A percentile compares a stretch with the other conserved stretches of the same genome.
Evolutionary conservation across 2,797 vertebrate species (phyloP).

Genomic region (Halcyon chelicuti): DNA sequence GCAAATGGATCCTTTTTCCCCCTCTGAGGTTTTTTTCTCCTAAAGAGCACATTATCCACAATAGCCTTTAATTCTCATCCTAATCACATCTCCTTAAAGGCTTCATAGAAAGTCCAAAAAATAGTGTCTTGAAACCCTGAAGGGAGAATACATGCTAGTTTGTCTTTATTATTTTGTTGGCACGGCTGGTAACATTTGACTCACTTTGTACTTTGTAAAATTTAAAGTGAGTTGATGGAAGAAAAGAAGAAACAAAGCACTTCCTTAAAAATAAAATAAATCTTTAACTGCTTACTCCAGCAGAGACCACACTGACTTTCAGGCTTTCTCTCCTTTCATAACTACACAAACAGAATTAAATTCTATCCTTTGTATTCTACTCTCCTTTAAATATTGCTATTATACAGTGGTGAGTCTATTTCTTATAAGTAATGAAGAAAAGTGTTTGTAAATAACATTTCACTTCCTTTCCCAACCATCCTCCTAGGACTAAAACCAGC

Average conservation of each 20-base stretch:
- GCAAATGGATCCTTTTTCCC: neutral
- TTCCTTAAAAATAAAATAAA: neutral
- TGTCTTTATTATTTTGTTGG: neutral
- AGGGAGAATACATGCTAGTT: neutral
- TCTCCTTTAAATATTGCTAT: neutral
- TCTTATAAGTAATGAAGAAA: neutral
- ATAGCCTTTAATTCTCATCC: neutral
- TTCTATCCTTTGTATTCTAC: neutral
- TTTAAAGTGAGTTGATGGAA: neutral
- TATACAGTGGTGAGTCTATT: neutral
- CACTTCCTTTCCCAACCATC: neutral
- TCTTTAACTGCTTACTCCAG: neutral
- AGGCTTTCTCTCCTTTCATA: neutral
- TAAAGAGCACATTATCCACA: neutral
- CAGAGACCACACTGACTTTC: neutral
- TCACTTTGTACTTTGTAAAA: neutral
- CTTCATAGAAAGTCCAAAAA: neutral
- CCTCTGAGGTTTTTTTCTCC: neutral
- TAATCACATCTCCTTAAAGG: neutral
- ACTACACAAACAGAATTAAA: neutral
- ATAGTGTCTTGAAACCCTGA: neutral
- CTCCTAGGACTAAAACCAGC: neutral
- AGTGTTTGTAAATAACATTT: neutral
- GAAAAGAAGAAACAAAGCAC: neutral
- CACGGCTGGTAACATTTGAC: neutral